phyloP scores from a whole-genome alignment of 2,113 vertebrate species.

The Nothoprocta perdicaria region DNA sequence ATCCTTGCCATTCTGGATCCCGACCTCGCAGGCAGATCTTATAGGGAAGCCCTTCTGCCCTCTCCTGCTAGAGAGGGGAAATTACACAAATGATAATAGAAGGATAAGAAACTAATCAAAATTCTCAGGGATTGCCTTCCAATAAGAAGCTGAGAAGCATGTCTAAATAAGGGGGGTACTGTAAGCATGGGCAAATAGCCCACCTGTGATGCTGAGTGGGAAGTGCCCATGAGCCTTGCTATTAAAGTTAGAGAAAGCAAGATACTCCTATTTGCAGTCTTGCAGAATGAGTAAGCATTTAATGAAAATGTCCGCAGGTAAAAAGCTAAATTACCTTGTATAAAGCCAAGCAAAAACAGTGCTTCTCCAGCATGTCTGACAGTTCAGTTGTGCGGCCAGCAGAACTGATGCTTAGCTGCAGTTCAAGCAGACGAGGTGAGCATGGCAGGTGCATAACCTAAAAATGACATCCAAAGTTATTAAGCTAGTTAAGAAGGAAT shows the following conservation, averaged over 20 bases:
- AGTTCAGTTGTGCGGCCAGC: neutral
- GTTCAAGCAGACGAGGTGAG: constrained; percentile 31
- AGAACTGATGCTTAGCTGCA: constrained; percentile 42
- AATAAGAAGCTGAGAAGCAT: neutral
- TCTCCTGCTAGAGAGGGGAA: neutral
- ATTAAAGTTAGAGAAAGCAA: constrained; percentile 37
- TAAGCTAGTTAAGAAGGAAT: constrained; percentile 42
- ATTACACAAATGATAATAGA: fast-evolving
- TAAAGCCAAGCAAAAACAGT: constrained; percentile 15
- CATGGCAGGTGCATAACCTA: constrained; percentile 30
- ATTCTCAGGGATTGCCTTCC: neutral
- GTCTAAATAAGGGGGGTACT: neutral
- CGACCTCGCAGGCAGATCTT: neutral
- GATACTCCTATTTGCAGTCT: neutral
- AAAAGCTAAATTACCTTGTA: constrained; percentile 3
- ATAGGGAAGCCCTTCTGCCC: neutral
- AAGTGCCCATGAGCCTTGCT: neutral
- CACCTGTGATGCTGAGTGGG: neutral
- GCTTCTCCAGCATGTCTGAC: neutral
- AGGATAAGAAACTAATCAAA: neutral
- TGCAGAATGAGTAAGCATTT: neutral
- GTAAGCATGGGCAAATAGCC: neutral
- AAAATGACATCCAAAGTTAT: constrained; percentile 49
- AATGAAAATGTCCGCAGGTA: neutral
- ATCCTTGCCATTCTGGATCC: neutral